These are phyloP conservation scores for Ophiodon elongatus DNA, from an alignment of 2,113 vertebrate genomes.

Conservation along the genomic window DNA sequence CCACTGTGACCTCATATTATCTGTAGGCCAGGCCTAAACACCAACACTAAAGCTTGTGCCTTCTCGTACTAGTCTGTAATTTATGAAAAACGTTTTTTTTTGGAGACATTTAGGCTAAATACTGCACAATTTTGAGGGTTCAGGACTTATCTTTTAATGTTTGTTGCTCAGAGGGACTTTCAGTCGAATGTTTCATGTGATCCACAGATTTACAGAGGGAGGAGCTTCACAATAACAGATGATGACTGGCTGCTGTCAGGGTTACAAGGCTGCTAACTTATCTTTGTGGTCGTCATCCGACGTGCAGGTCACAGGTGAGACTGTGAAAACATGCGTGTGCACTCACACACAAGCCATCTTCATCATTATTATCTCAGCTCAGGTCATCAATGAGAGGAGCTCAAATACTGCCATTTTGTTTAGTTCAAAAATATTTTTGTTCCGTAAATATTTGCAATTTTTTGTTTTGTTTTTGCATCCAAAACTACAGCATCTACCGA, in stretches of 20 bases:
- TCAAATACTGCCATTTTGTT: not conserved
- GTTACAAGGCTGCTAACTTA: constrained; percentile 56
- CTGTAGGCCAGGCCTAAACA: too few species aligned
- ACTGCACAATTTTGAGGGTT: not conserved
- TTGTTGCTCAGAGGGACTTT: not conserved
- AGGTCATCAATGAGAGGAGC: not conserved
- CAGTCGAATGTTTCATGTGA: constrained; percentile 9
- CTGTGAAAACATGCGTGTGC: not conserved
- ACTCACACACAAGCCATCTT: constrained; percentile 8
- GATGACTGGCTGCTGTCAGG: constrained; percentile 63
- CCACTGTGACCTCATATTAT: constrained; percentile 19
- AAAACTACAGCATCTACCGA: not conserved
- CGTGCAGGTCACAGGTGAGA: constrained; percentile 31
- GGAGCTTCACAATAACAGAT: constrained; percentile 36
- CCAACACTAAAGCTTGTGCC: not conserved
- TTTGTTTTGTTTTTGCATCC: not conserved
- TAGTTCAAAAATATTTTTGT: not conserved
- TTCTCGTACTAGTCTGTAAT: not conserved
- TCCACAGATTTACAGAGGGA: not conserved
- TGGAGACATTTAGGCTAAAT: not conserved
- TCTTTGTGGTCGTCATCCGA: constrained; percentile 37
- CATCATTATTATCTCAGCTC: constrained; percentile 20
- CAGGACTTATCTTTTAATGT: not conserved
- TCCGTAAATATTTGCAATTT: not conserved
- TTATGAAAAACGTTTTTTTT: not conserved